phyloP scores from a whole-genome alignment of 53 echinoderm and acorn worm species.

The Luidia sarsii region DNA sequence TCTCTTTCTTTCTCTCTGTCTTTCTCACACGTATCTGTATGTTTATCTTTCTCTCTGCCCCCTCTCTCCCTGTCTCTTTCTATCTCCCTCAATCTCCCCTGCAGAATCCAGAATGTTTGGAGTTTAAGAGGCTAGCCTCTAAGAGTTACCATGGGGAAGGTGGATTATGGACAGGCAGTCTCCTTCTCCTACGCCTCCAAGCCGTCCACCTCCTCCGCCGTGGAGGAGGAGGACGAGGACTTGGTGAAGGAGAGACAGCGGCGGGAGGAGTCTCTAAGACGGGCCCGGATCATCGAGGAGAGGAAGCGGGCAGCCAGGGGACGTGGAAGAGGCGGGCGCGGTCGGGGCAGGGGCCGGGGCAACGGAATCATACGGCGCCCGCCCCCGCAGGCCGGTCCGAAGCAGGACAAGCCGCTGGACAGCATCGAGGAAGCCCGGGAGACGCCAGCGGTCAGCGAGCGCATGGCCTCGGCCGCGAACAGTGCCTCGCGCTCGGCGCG shows the following conservation, averaged over 20 bases:
- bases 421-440: constrained; percentile 14
- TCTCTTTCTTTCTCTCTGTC: no score
- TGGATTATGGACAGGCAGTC: constrained; percentile 6
- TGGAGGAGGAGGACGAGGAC: constrained; percentile 74
- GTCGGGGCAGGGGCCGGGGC: constrained; percentile 26
- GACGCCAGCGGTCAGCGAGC: constrained; percentile 6
- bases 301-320: constrained; percentile 14
- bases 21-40: no score
- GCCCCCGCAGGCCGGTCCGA: neutral
- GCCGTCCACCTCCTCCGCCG: neutral
- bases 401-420: constrained; percentile 2
- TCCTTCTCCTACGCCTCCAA: constrained; percentile 10
- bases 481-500: neutral
- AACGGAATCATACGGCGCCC: constrained; percentile 10
- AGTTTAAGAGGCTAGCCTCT: neutral
- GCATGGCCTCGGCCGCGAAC: constrained; percentile 8
- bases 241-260: constrained; percentile 64
- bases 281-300: constrained; percentile 8
- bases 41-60: no score
- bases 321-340: constrained; percentile 39
- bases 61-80: no score
- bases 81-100: neutral
- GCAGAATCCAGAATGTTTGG: neutral
- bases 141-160: constrained; percentile 35
- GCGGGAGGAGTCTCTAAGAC: constrained; percentile 67